phyloP scores from a whole-genome alignment of 2,888 invertebrate genomes.

The Phrixothrix hirtus region DNA sequence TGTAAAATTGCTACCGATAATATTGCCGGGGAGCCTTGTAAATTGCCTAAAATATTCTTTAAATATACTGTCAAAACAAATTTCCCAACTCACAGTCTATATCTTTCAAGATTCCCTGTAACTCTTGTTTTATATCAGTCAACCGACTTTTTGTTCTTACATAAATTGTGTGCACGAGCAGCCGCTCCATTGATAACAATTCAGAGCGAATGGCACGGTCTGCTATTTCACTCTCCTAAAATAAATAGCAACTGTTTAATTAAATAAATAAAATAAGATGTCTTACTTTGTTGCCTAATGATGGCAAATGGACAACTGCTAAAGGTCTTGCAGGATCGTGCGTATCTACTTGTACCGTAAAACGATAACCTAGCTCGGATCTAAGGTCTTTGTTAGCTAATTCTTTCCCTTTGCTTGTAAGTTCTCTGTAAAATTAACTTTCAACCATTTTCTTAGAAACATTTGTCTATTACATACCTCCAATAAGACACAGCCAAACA shows the following conservation, averaged over 20 bases:
- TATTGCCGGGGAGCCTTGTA: slow-evolving; percentile 91
- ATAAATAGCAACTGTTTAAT: slow-evolving; percentile 24
- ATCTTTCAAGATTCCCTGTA: slow-evolving; percentile 71
- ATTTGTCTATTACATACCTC: slow-evolving; percentile 63
- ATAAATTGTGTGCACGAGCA: slow-evolving; percentile 94
- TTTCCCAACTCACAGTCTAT: slow-evolving; percentile 67
- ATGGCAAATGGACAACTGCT: slow-evolving; percentile 69
- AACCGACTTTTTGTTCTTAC: slow-evolving; percentile 85
- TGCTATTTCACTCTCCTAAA: slow-evolving; percentile 67
- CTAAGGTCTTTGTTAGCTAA: slow-evolving; percentile 64
- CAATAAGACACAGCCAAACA: slow-evolving; percentile 93
- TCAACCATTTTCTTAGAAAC: background rate
- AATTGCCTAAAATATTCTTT: slow-evolving; percentile 74
- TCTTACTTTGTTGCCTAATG: slow-evolving; percentile 67
- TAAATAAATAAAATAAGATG: background rate
- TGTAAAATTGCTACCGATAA: slow-evolving; percentile 86
- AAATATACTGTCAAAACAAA: background rate
- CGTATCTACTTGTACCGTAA: slow-evolving; percentile 86
- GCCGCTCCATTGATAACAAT: slow-evolving; percentile 91
- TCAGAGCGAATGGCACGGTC: slow-evolving; percentile 84
- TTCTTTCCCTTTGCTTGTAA: slow-evolving; percentile 59
- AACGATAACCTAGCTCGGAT: slow-evolving; percentile 84
- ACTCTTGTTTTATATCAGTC: slow-evolving; percentile 77
- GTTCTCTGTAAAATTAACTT: slow-evolving; percentile 54
- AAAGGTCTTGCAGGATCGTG: slow-evolving; percentile 78